Evolutionary conservation across 2,888 invertebrate genomes (phyloP), one percentile per base, ranked within the genome.

Genomic region (Clitarchus hookeri): DNA sequence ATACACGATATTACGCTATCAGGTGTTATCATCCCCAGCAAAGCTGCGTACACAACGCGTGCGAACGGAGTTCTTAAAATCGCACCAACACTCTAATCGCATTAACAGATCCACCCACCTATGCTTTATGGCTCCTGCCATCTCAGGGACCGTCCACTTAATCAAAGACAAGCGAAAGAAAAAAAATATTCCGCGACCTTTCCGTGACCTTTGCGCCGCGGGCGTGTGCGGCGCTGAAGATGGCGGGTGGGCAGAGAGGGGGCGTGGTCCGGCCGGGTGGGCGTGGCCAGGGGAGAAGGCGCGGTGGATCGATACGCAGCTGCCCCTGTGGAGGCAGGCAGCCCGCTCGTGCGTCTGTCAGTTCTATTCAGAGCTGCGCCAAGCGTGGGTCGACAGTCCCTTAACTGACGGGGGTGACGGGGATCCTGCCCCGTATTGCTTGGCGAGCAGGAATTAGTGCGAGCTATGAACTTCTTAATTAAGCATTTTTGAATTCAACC

Each of bases 231-330:
- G n/a, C n/a, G 25, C 83, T 44, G 84, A 84, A 25, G 88, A 85
- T 87, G 86, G 87, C 86, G 86, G 88, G 86, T 86, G 87, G 84
- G 85, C 87, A 86, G 88, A 88, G 88, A 82, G 86, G 88, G 89
- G 88, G 89, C 89, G 87, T 86, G 85, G 87, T 84, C 85, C 83
- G 84, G 88, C 77, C 85, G 87, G 85, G 85, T 53, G 77, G 48
- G 85, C 82, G 78, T 86, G 44, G 44, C 23, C 27, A 6, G 65
- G 83, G 53, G 53, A 19, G 87, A 84, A 87, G 87, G 88, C 88
- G 88, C 88, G 88, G 87, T 89, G 90, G 91, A 91, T 83, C 91
- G 91, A 91, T 91, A 89, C 89, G 90, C 91, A 90, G 91, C 91
- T 89, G 91, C 90, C 91, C 91, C 90, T 90, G 91, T 90, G 91